Percentiles rank a stretch among this genome's conserved stretches.
phyloP scores from a whole-genome alignment of 2,113 vertebrate species.

The Gobiocypris rarus region DNA sequence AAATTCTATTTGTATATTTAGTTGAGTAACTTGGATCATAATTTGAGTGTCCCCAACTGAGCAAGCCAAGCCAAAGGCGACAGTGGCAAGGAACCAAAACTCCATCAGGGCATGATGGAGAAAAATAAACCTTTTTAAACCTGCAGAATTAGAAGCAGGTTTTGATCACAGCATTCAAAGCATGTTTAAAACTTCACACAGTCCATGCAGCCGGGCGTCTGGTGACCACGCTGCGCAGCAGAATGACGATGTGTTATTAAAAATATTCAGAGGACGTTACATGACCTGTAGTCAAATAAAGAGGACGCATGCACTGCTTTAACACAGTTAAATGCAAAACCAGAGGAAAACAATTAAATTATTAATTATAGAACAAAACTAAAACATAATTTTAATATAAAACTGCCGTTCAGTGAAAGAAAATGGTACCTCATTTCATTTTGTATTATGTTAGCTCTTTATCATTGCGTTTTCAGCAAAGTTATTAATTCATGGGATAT shows the following conservation, averaged over 20 bases:
- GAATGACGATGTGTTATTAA: conserved; percentile 26
- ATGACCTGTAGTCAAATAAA: conserved; percentile 19
- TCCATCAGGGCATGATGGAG: too few species aligned
- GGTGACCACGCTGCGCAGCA: conserved; percentile 9
- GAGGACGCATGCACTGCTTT: background rate
- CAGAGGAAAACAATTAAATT: background rate
- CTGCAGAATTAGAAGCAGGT: conserved; percentile 26
- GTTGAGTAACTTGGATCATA: too few species aligned
- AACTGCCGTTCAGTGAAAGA: background rate
- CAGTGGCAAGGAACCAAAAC: too few species aligned
- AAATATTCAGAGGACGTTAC: conserved; percentile 24
- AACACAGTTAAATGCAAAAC: background rate
- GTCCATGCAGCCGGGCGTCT: background rate
- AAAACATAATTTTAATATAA: background rate
- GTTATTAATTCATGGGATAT: background rate
- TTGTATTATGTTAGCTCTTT: background rate
- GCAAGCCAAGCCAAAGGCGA: too few species aligned
- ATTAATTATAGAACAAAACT: background rate
- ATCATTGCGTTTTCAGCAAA: background rate
- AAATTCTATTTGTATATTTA: too few species aligned
- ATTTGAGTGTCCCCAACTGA: too few species aligned
- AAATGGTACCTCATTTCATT: background rate
- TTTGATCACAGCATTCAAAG: conserved; percentile 8
- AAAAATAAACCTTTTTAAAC: too few species aligned
- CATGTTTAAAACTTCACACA: conserved; percentile 28